A percentile compares a stretch with the other conserved stretches of the same genome.
Evolutionary conservation across 2,888 invertebrate species (phyloP).

Genomic region (Rhorus exstirpatorius): DNA sequence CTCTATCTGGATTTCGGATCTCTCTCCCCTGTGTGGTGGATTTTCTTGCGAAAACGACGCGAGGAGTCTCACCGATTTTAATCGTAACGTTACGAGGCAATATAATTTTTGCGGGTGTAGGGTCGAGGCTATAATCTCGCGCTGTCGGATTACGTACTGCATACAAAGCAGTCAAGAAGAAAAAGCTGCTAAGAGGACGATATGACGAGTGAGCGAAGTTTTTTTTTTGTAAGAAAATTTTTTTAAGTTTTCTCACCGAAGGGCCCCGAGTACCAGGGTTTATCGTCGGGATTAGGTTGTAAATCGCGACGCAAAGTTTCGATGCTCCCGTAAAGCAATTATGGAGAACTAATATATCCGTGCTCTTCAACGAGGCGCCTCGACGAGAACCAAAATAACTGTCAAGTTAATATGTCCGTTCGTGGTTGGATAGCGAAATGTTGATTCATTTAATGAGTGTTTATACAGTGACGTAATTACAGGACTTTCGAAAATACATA

Average conservation of each 20-base stretch:
- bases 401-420: slow-evolving; percentile 18
- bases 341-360: slow-evolving; percentile 46
- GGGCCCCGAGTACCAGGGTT: background rate
- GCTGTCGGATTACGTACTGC: background rate
- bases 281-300: background rate
- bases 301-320: slow-evolving; percentile 48
- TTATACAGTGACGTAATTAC: slow-evolving; percentile 42
- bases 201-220: slow-evolving; percentile 81
- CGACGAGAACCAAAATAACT: slow-evolving; percentile 62
- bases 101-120: background rate
- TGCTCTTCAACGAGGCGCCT: slow-evolving; percentile 50
- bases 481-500: slow-evolving; percentile 12
- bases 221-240: slow-evolving; percentile 78
- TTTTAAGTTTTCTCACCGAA: slow-evolving; percentile 77
- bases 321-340: slow-evolving; percentile 78
- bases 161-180: background rate
- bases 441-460: slow-evolving; percentile 75
- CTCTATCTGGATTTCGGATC: slow-evolving; percentile 40
- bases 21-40: slow-evolving; percentile 11
- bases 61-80: slow-evolving; percentile 20
- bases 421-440: slow-evolving; percentile 58
- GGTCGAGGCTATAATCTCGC: background rate
- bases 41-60: slow-evolving; percentile 4
- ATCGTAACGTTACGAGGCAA: slow-evolving; percentile 17
- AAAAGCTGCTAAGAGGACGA: slow-evolving; percentile 71